phyloP scores from a whole-genome alignment of 2,113 vertebrate species.

The Castor canadensis region DNA sequence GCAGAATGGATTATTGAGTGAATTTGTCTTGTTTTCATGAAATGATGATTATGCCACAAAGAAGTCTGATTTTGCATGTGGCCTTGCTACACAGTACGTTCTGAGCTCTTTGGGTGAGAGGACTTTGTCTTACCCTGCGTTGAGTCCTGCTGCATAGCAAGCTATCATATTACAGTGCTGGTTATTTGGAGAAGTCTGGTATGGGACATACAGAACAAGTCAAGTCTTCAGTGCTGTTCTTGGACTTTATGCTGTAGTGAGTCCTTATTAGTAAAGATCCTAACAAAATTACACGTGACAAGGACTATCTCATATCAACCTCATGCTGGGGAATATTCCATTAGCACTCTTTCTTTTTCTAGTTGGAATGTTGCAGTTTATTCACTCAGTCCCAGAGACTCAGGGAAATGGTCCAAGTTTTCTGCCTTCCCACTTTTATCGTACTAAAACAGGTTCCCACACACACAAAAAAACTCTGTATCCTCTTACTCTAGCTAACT shows the following conservation, averaged over 20 bases:
- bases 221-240: background rate
- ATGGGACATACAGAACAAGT: background rate
- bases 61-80: background rate
- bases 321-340: background rate
- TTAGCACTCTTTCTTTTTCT: background rate
- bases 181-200: background rate
- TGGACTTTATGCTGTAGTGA: background rate
- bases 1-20: background rate
- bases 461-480: background rate
- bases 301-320: background rate
- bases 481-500: conserved; percentile 22
- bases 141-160: background rate
- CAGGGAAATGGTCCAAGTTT: background rate
- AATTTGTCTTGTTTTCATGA: background rate
- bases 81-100: background rate
- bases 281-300: background rate
- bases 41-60: background rate
- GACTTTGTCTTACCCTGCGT: background rate
- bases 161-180: background rate
- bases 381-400: background rate
- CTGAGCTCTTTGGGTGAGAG: background rate
- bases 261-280: background rate
- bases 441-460: background rate
- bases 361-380: background rate
- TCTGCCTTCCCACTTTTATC: background rate